Evolutionary conservation across 2,797 vertebrate species (phyloP), one percentile per base, ranked within the genome.

Genomic region (Myioborus melanocephalus): DNA sequence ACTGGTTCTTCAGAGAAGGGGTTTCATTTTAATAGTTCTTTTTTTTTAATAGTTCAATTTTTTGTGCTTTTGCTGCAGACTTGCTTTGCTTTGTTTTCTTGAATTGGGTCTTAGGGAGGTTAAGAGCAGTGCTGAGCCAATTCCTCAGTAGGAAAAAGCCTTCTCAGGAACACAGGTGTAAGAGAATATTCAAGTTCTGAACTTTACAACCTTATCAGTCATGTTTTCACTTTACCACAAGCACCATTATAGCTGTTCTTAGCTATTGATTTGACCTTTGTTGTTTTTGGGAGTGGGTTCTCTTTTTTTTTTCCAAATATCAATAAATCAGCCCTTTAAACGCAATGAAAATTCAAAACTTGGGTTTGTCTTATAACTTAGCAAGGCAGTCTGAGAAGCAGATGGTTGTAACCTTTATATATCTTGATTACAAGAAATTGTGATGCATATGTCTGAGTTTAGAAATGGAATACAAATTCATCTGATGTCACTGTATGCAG

Each of bases 181-280:
- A 95, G 78, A 79, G 78, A 22, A 34, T 88, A 91, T 94, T 87
- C 65, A 81, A 15, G 50, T 73, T 11, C 83, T 93, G 83, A 96
- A 94, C 87, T 92, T 97, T 70, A 75, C 96, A 89, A 93, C 73
- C 81, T 96, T 96, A 96, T 96, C 86, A 95, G 83, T 80, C 60
- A 84, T 63, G 30, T 92, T 96, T 95, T 94, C 81, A 71, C 47
- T 86, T 73, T 35, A 82, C 57, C 80, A 93, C 72, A 63, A 93
- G 71, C 69, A 41, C 22, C 68, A 49, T 89, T 90, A 82, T 10
- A 95, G 90, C 84, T 96, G 32, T 94, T 96, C 95, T 97, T 83
- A 94, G 81, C 57, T 96, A 97, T 96, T 92, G 96, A 97, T 92
- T 77, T 98, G 96, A 97, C 96, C 96, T 98, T 98, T 97, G 49